Percentiles rank a stretch among this genome's conserved stretches.
Conservation (phyloP, 1,140 invertebrate genomes). For the Drosophila kohkoa region DNA sequence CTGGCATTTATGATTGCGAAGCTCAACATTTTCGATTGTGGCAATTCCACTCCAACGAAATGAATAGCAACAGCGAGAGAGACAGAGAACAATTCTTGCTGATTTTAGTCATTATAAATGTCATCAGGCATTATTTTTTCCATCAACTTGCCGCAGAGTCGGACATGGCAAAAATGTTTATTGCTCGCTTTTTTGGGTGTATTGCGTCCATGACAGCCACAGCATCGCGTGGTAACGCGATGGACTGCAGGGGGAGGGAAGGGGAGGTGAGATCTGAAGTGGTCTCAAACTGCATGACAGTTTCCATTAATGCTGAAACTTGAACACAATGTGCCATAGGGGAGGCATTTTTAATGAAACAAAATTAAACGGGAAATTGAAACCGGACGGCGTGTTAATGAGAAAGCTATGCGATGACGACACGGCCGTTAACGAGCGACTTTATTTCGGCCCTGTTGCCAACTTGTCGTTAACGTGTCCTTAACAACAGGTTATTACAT, state of each 20-base stretch:
- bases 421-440: constrained; percentile 56
- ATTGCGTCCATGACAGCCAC: too few species aligned
- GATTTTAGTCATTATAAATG: constrained; percentile 76
- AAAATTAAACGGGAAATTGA: constrained; percentile 76
- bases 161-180: constrained; percentile 62
- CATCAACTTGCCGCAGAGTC: constrained; percentile 65
- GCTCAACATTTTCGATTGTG: constrained; percentile 51
- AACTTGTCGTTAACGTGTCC: constrained; percentile 50
- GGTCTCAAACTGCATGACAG: constrained; percentile 40
- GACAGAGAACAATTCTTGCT: constrained; percentile 35
- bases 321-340: constrained; percentile 43
- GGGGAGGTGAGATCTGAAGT: background rate
- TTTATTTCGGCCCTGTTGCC: constrained; percentile 51
- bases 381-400: constrained; percentile 76
- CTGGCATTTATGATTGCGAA: constrained; percentile 54
- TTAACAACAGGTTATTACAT: constrained; percentile 58
- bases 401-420: constrained; percentile 53
- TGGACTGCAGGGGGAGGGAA: too few species aligned
- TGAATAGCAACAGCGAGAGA: constrained; percentile 40
- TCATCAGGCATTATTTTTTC: constrained; percentile 75
- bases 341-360: constrained; percentile 73
- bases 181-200: constrained; percentile 50
- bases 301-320: constrained; percentile 42
- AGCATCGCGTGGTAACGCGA: background rate
- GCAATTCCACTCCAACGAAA: constrained; percentile 35